Evolutionary conservation across 2,113 vertebrate genomes (phyloP).

Genomic region (Gallinago jamesoni): DNA sequence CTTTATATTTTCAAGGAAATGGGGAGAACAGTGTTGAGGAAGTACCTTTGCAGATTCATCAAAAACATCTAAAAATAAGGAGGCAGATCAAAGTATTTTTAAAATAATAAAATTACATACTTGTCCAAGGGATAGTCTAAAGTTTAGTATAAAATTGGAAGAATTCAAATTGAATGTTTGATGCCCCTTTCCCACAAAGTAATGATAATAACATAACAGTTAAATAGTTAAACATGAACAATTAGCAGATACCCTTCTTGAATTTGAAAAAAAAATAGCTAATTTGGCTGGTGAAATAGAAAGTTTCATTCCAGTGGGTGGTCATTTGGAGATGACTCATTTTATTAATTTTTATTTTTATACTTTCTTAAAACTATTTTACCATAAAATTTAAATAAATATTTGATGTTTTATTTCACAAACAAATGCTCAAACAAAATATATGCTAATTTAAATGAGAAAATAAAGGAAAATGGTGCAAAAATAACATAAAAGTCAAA

Average conservation of each 20-base stretch:
- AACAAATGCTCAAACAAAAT: background rate
- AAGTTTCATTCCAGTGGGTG: background rate
- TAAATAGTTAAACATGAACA: background rate
- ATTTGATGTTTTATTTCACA: background rate
- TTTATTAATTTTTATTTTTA: background rate
- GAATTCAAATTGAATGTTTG: background rate
- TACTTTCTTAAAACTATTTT: background rate
- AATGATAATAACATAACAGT: background rate
- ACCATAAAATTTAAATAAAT: background rate
- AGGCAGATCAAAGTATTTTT: background rate
- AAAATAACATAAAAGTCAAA: background rate
- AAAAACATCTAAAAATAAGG: background rate
- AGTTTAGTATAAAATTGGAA: background rate
- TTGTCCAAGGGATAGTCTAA: background rate
- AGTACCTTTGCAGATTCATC: background rate
- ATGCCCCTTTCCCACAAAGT: background rate
- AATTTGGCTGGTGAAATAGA: background rate
- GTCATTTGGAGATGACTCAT: background rate
- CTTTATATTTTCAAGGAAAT: background rate
- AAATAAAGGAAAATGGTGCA: background rate
- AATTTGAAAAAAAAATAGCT: background rate
- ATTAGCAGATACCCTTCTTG: background rate
- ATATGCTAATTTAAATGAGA: background rate
- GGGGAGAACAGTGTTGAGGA: background rate
- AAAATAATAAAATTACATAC: background rate